Evolutionary conservation across 37 sponge, comb jelly and placozoan genomes (phyloP), one percentile per base, ranked within the genome.

Genomic region (Spongilla lacustris): DNA sequence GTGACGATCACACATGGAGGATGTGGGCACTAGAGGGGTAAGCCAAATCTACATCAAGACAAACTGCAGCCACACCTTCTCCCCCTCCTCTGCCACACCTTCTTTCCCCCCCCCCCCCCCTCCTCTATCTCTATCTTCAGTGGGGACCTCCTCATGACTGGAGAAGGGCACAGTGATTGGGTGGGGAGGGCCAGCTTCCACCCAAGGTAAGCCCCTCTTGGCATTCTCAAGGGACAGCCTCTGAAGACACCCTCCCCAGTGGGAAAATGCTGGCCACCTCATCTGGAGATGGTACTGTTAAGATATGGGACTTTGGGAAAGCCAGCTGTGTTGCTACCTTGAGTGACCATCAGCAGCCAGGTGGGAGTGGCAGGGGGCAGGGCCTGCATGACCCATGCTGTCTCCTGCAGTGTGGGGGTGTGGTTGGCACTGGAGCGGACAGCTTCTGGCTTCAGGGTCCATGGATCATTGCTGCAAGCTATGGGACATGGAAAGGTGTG

Each of bases 1-100:
- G 98, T 88, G 98, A 98, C 71, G 98, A 98, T 80, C 92, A 94
- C 66, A 86, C 87, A 0, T 98, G 98, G 98, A 98, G 72, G 71
- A 79, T 98, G 82, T 98, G 98, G 98, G 78, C 89, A 17, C 31
- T 96, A 0, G 87, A 92, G 26, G 83, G 87, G 93, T 95, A 66
- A 38, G 49, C 38, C 37, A 11, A 26, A 11, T 24, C 21, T 33
- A 68, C 69, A 22, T 36, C 33, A 2, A 26, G 34, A 29, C 10
- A 68, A 19, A 17, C 66, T 30, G 50, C 67, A 28, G 28, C 29
- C 67, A 66, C 28, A 5, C 4, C 41, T 23, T 27, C 48, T 33
- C 27, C 46, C 41, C 37, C 82, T 36, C 14, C 36, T 17, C 70
- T 28, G 27, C 0, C 73, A 33, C 1, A 0, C 19, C 29, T 33